phyloP scores from a whole-genome alignment of 2,797 vertebrate genomes.

The Smutsia temminckii region DNA sequence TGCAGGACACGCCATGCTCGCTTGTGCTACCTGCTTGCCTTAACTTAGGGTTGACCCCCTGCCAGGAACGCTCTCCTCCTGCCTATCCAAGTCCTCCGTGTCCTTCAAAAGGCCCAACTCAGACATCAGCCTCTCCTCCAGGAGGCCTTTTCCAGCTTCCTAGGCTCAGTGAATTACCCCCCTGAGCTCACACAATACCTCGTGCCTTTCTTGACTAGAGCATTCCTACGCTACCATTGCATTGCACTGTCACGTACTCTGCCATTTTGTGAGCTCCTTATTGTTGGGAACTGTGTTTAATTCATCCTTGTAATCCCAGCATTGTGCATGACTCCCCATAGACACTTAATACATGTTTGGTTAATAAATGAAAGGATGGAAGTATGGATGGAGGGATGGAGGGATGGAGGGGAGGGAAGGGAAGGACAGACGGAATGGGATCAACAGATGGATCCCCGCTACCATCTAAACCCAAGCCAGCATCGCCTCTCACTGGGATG shows the following conservation, averaged over 20 bases:
- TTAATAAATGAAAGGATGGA: background rate
- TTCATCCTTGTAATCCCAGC: background rate
- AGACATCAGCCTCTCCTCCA: background rate
- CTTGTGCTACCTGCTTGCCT: background rate
- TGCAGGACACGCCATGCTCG: background rate
- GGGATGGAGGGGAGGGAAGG: background rate
- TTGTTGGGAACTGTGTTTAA: background rate
- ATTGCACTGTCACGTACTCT: fast-evolving
- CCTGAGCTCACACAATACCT: background rate
- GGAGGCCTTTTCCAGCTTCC: background rate
- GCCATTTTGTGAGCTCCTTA: background rate
- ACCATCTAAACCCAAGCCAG: background rate
- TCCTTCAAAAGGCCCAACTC: background rate
- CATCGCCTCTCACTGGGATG: background rate
- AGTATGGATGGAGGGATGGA: background rate
- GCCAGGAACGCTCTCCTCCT: background rate
- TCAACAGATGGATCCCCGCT: background rate
- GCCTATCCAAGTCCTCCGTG: background rate
- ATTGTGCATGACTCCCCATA: background rate
- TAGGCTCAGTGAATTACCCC: background rate
- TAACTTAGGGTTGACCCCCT: background rate
- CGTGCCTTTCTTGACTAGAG: background rate
- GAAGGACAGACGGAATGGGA: background rate
- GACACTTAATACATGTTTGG: background rate
- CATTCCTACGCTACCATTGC: background rate